phyloP scores from a whole-genome alignment of 2,113 vertebrate genomes.

The Notarius lentiginosus region DNA sequence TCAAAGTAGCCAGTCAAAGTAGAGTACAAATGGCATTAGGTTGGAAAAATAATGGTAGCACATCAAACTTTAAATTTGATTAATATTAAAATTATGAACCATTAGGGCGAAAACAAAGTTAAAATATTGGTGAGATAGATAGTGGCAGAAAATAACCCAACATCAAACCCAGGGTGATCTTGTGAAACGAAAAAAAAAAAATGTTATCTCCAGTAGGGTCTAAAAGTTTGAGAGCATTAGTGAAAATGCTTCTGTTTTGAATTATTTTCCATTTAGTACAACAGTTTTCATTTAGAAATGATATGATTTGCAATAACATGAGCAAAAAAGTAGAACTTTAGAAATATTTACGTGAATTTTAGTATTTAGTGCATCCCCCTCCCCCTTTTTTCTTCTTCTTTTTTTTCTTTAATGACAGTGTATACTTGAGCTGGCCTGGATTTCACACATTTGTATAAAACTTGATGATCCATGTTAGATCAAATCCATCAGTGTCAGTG shows the following conservation, averaged over 20 bases:
- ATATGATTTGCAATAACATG: background rate
- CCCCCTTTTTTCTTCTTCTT: too few relatives aligned
- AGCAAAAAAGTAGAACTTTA: background rate
- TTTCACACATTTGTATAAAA: background rate
- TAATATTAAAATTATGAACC: background rate
- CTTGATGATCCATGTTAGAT: background rate
- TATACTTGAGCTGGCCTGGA: background rate
- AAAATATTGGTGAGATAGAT: background rate
- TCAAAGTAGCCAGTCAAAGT: background rate
- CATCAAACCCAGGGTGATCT: background rate
- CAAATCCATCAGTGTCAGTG: background rate
- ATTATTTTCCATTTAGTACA: too few relatives aligned
- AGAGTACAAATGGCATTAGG: background rate
- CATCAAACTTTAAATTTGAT: background rate
- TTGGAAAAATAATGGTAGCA: background rate
- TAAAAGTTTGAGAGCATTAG: background rate
- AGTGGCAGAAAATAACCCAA: background rate
- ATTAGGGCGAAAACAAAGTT: background rate
- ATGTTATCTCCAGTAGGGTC: background rate
- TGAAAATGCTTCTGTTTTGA: too few relatives aligned
- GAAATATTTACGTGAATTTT: background rate
- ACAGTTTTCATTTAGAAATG: background rate
- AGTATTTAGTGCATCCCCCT: background rate
- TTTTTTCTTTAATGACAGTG: background rate
- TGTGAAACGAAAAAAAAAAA: background rate